phyloP scores from a whole-genome alignment of 2,113 vertebrate species.

The Motacilla tschutschensis region DNA sequence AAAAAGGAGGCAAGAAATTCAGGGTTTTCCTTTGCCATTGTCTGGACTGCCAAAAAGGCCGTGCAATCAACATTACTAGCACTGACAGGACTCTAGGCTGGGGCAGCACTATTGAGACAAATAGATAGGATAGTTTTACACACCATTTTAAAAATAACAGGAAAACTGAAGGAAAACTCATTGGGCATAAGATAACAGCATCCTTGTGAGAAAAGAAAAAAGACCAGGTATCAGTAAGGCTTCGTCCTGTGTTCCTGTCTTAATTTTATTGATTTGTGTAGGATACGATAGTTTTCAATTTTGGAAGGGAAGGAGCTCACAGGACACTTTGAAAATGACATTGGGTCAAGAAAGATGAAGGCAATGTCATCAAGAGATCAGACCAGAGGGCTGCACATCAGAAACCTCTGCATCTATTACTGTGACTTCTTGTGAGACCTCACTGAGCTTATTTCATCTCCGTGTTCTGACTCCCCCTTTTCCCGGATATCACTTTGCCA shows the following conservation, averaged over 20 bases:
- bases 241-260: neutral
- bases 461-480: neutral
- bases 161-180: neutral
- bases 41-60: neutral
- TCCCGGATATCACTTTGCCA: neutral
- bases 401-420: neutral
- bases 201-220: neutral
- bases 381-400: neutral
- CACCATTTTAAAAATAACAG: neutral
- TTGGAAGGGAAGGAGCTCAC: neutral
- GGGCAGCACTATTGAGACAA: neutral
- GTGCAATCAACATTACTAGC: neutral
- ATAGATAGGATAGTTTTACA: neutral
- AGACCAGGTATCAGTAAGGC: neutral
- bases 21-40: neutral
- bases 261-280: neutral
- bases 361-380: neutral
- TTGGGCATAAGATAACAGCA: fast-evolving
- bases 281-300: neutral
- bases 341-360: neutral
- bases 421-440: neutral
- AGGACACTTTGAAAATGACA: neutral
- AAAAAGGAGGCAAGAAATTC: neutral
- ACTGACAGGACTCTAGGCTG: neutral
- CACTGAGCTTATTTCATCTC: neutral